Evolutionary conservation across 2,888 invertebrate genomes (phyloP).

Genomic region (Sphinx pinastri): DNA sequence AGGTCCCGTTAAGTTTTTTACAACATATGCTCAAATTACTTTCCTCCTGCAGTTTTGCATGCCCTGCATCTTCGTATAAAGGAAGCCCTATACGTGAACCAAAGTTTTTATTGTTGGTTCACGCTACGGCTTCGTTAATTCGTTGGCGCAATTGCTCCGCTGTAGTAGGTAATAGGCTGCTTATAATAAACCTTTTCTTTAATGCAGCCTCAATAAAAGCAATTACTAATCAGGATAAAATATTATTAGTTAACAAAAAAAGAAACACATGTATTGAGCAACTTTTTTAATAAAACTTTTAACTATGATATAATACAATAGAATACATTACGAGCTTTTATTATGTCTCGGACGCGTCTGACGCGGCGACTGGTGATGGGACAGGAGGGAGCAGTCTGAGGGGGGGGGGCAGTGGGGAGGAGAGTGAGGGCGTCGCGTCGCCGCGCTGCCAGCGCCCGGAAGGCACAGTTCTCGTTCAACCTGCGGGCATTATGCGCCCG

Average conservation of each 20-base stretch:
- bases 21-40: too few species aligned
- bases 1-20: too few species aligned
- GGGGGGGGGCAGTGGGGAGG: slow-evolving; percentile 15
- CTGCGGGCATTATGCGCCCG: slow-evolving; percentile 28
- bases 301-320: slow-evolving; percentile 80
- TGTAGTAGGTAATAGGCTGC: too few species aligned
- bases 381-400: neutral
- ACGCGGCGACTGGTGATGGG: slow-evolving; percentile 36
- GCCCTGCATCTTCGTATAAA: too few species aligned
- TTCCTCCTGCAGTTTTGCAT: too few species aligned
- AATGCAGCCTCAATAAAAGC: too few species aligned
- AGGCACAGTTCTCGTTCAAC: slow-evolving; percentile 70
- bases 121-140: too few species aligned
- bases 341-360: slow-evolving; percentile 63
- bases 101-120: too few species aligned
- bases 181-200: too few species aligned
- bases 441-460: slow-evolving; percentile 51
- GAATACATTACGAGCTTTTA: slow-evolving; percentile 78
- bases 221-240: neutral
- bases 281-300: slow-evolving; percentile 78
- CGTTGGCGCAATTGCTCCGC: too few species aligned
- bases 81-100: too few species aligned
- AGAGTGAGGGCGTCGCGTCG: slow-evolving; percentile 22
- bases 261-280: slow-evolving; percentile 66
- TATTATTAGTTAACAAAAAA: slow-evolving; percentile 25